Percentiles rank a stretch among this genome's conserved stretches.
These are phyloP conservation scores for Leucophenga montana DNA, from an alignment of 2,888 invertebrate genomes.

Conservation along the genomic window DNA sequence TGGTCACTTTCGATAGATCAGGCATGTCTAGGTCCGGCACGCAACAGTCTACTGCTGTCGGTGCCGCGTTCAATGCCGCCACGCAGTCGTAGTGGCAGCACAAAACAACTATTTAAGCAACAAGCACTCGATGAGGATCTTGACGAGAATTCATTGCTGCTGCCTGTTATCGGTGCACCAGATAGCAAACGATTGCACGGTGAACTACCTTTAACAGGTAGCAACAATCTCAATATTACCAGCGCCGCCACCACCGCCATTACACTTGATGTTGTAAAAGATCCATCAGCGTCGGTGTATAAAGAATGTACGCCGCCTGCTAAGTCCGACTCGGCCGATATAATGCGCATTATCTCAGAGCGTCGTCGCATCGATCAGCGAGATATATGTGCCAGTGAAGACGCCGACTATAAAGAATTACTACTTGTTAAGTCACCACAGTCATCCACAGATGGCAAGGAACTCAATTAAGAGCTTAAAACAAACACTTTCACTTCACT, in stretches of 20 bases:
- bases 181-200: background rate
- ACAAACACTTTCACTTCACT: background rate
- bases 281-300: background rate
- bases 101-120: conserved; percentile 77
- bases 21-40: conserved; percentile 54
- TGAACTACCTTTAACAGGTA: background rate
- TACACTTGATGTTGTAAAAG: conserved; percentile 7
- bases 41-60: conserved; percentile 65
- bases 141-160: conserved; percentile 75
- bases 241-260: background rate
- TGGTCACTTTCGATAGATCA: conserved; percentile 71
- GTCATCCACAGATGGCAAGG: conserved; percentile 65
- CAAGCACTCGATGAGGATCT: conserved; percentile 75
- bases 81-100: conserved; percentile 74
- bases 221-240: conserved; percentile 15
- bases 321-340: conserved; percentile 72
- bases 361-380: conserved; percentile 71
- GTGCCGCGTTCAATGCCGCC: conserved; percentile 72
- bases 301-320: conserved; percentile 26
- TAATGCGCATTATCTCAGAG: conserved; percentile 72
- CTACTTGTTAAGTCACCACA: conserved; percentile 70
- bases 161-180: conserved; percentile 60
- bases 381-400: conserved; percentile 71
- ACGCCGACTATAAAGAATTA: conserved; percentile 72
- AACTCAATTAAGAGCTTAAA: conserved; percentile 34